Evolutionary conservation across 2,113 vertebrate species (phyloP), one percentile per base, ranked within the genome.

Genomic region (Scolopax mira): DNA sequence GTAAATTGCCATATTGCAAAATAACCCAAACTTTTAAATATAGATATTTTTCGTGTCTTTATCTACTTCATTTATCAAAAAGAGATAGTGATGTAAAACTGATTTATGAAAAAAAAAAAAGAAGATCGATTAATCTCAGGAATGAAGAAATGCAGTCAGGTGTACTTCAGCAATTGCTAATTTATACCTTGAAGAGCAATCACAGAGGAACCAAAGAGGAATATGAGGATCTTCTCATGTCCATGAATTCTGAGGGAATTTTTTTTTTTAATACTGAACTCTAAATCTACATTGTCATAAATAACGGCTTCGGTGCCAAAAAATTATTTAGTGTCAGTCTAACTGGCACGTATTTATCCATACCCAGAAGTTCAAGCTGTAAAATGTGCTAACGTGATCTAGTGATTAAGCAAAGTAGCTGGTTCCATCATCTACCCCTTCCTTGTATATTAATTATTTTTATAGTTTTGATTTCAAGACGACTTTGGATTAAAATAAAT

Each of bases 1-100:
- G 98, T 98, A 98, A 98, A 98, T 98, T 98, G 98, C 97, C 98
- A 98, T 98, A 97, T 98, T 98, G 97, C 94, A 75, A 97, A 98
- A 98, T 96, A 98, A 97, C 96, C 97, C 90, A 93, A 98, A 98
- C 93, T 98, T 98, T 98, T 98, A 98, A 98, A 97, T 98, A 97
- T 98, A 96, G 94, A 94, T 80, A 15, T 95, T 95, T 96, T 84
- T 97, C 58, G 37, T 79, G 19, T 78, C 85, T 96, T 94, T 97
- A 92, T 96, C 90, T 95, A 88, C 82, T 96, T 90, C 91, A 97
- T 96, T 80, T 79, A 91, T 82, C 85, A 91, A 97, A 79, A 64
- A 69, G 72, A 39, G 83, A 61, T 30, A 82, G 85, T 13, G 44
- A 85, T 73, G 30, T 84, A 77, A 78, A 93, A 93, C 71, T 92